These are phyloP conservation scores for Neopipo cinnamomea DNA, from an alignment of 2,113 vertebrate species.

Conservation along the genomic window DNA sequence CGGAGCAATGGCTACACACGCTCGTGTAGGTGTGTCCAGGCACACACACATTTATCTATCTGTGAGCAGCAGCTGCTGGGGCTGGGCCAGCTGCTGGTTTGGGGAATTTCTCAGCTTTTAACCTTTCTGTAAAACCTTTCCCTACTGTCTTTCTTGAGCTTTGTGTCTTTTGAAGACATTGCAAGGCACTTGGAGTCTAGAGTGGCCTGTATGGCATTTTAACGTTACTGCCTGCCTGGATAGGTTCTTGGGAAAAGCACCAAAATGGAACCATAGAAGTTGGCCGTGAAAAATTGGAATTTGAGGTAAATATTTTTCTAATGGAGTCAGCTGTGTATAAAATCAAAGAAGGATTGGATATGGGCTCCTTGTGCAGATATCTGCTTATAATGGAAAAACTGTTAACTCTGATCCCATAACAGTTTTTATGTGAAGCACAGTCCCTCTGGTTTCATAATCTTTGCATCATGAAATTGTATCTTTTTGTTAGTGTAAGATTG, in stretches of 20 bases:
- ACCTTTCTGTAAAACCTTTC: not conserved
- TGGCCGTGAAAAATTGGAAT: not conserved
- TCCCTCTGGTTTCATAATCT: not conserved
- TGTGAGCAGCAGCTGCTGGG: not conserved
- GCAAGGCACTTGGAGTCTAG: not conserved
- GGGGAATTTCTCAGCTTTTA: not conserved
- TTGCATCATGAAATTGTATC: not conserved
- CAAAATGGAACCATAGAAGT: not conserved
- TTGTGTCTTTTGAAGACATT: not conserved
- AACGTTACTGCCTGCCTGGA: not conserved
- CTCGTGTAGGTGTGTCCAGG: not conserved
- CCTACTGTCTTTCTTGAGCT: not conserved
- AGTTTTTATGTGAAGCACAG: not conserved
- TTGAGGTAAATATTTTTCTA: not conserved
- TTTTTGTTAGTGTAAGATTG: not conserved
- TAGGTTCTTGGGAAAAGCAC: not conserved
- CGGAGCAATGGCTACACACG: fast-evolving
- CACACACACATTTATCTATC: not conserved
- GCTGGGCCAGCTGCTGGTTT: not conserved
- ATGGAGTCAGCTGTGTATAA: not conserved
- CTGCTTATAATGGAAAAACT: not conserved
- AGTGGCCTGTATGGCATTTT: not conserved
- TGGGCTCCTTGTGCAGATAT: not conserved
- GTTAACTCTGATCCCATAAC: not conserved
- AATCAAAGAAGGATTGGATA: not conserved